phyloP scores from a whole-genome alignment of 2,113 vertebrate species.

The Heloderma charlesbogerti region DNA sequence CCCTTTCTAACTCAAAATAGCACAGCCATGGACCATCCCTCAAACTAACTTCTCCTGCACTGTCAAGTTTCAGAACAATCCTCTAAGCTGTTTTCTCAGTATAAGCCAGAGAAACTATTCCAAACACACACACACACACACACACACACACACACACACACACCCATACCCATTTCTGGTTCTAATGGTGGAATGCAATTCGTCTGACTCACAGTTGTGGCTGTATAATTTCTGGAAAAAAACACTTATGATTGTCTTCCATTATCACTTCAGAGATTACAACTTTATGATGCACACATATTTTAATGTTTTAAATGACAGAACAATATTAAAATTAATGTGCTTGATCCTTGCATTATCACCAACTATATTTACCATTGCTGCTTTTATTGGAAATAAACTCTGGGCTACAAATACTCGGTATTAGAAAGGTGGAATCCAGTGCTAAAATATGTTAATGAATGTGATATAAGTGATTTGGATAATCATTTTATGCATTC shows the following conservation, averaged over 20 bases:
- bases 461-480: neutral
- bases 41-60: too few species aligned
- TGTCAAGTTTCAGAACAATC: too few species aligned
- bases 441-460: neutral
- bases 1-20: too few species aligned
- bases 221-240: neutral
- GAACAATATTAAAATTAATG: neutral
- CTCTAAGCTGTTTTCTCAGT: too few species aligned
- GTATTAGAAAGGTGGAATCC: neutral
- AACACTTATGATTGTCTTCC: neutral
- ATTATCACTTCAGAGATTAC: neutral
- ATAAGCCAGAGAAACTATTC: too few species aligned
- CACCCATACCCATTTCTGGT: too few species aligned
- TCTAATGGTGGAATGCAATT: too few species aligned
- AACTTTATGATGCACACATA: neutral
- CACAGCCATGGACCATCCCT: too few species aligned
- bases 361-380: neutral
- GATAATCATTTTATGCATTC: neutral
- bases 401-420: neutral
- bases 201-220: too few species aligned
- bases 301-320: neutral
- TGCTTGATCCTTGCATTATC: neutral
- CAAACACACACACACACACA: too few species aligned
- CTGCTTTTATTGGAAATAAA: neutral
- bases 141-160: too few species aligned